Evolutionary conservation across 1,140 invertebrate species (phyloP).

Genomic region (Drosophila sechellia): DNA sequence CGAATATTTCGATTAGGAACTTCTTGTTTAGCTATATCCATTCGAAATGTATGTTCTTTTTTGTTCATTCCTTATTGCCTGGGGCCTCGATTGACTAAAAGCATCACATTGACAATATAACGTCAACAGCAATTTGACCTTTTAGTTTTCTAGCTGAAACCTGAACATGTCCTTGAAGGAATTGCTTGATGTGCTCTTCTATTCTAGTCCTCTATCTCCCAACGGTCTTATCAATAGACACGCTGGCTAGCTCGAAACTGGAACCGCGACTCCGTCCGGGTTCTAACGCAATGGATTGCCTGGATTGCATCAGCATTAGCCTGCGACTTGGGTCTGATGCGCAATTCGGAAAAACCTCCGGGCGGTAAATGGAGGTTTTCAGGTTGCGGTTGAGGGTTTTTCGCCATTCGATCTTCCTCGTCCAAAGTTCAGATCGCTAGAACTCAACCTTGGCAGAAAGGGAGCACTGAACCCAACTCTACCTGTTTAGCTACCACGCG

Average conservation of each 20-base stretch:
- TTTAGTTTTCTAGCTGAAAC: background rate
- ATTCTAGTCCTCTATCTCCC: slow-evolving; percentile 18
- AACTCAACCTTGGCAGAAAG: background rate
- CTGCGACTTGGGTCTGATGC: slow-evolving; percentile 43
- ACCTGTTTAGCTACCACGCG: background rate
- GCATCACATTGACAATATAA: no score
- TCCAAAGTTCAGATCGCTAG: background rate
- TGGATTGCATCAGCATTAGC: slow-evolving; percentile 65
- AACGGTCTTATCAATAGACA: slow-evolving; percentile 35
- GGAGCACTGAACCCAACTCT: slow-evolving; percentile 29
- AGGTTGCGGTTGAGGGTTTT: slow-evolving; percentile 44
- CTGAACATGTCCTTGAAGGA: slow-evolving; percentile 1
- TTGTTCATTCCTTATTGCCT: background rate
- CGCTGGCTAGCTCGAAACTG: slow-evolving; percentile 24
- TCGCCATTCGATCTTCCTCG: slow-evolving; percentile 20
- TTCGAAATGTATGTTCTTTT: background rate
- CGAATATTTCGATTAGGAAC: background rate
- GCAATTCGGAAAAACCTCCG: slow-evolving; percentile 67
- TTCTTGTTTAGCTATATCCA: no score
- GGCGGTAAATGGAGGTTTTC: slow-evolving; percentile 36
- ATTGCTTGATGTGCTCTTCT: background rate
- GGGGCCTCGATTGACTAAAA: no score
- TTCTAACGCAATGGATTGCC: slow-evolving; percentile 54
- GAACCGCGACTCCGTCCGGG: slow-evolving; percentile 23
- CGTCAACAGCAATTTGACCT: no score